Conservation (phyloP, 2,888 invertebrate genomes). For the Lithophane semibrunnea region DNA sequence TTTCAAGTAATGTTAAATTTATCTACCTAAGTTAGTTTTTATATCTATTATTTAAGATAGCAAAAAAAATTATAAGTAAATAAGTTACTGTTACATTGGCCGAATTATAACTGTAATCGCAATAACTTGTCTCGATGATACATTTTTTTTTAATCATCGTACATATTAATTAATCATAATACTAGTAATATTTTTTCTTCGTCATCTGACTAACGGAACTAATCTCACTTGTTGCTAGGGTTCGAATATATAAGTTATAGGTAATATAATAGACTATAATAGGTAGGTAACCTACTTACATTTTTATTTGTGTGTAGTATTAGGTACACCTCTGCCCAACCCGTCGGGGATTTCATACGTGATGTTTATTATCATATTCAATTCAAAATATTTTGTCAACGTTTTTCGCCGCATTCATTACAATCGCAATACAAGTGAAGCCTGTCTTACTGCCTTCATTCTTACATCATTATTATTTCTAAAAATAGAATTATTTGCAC, state of each 20-base stretch:
- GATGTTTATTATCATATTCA: background rate
- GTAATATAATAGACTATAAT: background rate
- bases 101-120: conserved; percentile 51
- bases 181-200: background rate
- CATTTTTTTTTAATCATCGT: background rate
- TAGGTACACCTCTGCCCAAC: no score
- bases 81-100: conserved; percentile 26
- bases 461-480: conserved; percentile 36
- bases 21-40: conserved; percentile 16
- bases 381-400: background rate
- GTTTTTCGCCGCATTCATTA: conserved; percentile 10
- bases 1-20: conserved; percentile 7
- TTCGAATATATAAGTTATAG: background rate
- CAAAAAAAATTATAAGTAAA: conserved; percentile 33
- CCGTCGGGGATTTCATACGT: no score
- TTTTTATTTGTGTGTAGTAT: no score
- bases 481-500: conserved; percentile 44
- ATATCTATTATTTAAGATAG: conserved; percentile 9
- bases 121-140: conserved; percentile 19
- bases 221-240: background rate
- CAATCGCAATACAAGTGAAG: conserved; percentile 9
- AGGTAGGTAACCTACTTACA: no score
- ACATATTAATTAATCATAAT: conserved; percentile 1
- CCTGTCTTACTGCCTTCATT: conserved; percentile 4
- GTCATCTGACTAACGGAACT: background rate